Conservation (phyloP, 1,140 invertebrate species). For the Bombus confusus region DNA sequence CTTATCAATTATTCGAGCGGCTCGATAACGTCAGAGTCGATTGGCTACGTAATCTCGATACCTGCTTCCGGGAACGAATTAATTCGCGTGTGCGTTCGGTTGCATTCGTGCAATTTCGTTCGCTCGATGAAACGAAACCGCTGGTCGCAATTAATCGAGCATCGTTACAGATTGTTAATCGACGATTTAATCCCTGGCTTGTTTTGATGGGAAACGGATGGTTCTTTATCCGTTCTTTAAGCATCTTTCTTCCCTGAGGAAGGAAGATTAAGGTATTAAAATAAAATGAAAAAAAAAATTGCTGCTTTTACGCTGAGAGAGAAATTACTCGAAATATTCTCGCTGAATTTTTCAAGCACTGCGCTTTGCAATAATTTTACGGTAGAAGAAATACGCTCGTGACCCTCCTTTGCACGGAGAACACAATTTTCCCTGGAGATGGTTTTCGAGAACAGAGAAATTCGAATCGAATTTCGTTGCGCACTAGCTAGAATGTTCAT, state of each 20-base stretch:
- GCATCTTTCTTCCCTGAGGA: not conserved
- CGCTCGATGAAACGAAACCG: slow-evolving; percentile 28
- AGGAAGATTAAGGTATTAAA: not conserved
- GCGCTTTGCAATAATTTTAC: not conserved
- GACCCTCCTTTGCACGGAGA: not conserved
- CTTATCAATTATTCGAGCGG: slow-evolving; percentile 13
- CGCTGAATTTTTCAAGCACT: not conserved
- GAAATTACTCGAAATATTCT: not conserved
- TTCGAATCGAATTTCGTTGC: slow-evolving; percentile 16
- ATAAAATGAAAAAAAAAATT: not conserved
- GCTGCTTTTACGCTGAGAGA: not conserved
- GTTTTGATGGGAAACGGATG: not conserved
- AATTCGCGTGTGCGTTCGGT: slow-evolving; percentile 18
- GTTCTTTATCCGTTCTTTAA: not conserved
- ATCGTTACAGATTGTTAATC: slow-evolving; percentile 11
- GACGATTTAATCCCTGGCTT: not conserved
- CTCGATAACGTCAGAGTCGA: slow-evolving; percentile 16
- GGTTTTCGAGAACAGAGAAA: not conserved
- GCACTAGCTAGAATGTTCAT: not conserved
- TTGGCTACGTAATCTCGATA: slow-evolving; percentile 18
- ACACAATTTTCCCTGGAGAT: not conserved
- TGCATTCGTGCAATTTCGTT: slow-evolving; percentile 14
- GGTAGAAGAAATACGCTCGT: not conserved
- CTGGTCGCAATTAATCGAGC: slow-evolving; percentile 14
- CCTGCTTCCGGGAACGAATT: slow-evolving; percentile 26